phyloP scores from a whole-genome alignment of 2,888 invertebrate genomes.

The Atherix ibis region DNA sequence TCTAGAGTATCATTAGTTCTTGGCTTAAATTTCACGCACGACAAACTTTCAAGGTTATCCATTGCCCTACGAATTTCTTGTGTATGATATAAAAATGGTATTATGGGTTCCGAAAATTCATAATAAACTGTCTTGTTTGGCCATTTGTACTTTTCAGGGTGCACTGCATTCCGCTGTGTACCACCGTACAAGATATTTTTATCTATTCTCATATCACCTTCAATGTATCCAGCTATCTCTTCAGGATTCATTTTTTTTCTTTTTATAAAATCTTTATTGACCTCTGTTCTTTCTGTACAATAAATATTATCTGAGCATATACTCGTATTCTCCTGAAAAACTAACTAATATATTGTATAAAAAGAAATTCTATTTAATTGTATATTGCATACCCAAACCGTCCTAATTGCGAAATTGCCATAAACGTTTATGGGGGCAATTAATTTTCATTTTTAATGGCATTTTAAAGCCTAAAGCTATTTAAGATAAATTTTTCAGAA shows the following conservation, averaged over 20 bases:
- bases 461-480: too few relatives aligned
- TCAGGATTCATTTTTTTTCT: constrained; percentile 54
- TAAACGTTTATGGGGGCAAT: too few relatives aligned
- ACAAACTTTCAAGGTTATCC: not conserved
- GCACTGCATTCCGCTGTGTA: constrained; percentile 40
- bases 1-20: not conserved
- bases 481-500: too few relatives aligned
- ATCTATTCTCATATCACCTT: constrained; percentile 59
- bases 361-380: too few relatives aligned
- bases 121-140: constrained; percentile 50
- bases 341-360: too few relatives aligned
- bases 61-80: not conserved
- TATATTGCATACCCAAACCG: too few relatives aligned
- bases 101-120: constrained; percentile 15
- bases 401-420: too few relatives aligned
- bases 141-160: constrained; percentile 41
- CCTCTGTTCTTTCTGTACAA: too few relatives aligned
- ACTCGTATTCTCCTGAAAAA: too few relatives aligned
- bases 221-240: constrained; percentile 53
- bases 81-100: constrained; percentile 23
- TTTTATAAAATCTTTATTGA: too few relatives aligned
- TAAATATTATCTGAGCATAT: too few relatives aligned
- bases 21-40: not conserved
- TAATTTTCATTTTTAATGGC: too few relatives aligned
- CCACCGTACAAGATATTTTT: constrained; percentile 14